Conservation (phyloP, 2,888 invertebrate species). For the Petrolisthes cinctipes region DNA sequence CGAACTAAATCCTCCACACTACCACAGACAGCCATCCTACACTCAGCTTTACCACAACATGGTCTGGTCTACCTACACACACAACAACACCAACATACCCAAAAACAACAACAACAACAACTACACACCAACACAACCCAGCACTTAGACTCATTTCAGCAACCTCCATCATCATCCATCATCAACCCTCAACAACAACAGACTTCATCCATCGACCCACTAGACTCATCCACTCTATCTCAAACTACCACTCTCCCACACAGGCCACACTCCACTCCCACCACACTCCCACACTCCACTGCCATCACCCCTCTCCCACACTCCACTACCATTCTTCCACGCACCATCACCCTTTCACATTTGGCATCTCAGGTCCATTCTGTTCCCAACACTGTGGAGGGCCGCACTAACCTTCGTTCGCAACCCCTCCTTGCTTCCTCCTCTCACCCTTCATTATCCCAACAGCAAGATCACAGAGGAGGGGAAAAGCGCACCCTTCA, state of each 20-base stretch:
- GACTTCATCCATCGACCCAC: not conserved
- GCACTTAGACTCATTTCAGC: not conserved
- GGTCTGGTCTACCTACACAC: not conserved
- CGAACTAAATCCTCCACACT: slow-evolving; percentile 27
- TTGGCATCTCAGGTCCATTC: slow-evolving; percentile 22
- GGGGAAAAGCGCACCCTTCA: not conserved
- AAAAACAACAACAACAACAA: not conserved
- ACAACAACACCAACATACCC: not conserved
- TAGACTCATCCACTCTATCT: not conserved
- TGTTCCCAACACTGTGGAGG: not conserved
- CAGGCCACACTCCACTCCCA: not conserved
- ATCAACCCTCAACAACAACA: not conserved
- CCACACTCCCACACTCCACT: not conserved
- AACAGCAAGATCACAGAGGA: slow-evolving; percentile 5
- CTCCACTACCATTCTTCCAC: not conserved
- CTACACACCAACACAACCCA: not conserved
- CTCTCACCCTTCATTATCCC: not conserved
- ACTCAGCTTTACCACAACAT: not conserved
- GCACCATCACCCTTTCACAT: slow-evolving; percentile 22
- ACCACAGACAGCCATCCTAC: slow-evolving; percentile 27
- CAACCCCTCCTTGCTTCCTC: not conserved
- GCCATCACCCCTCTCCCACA: not conserved
- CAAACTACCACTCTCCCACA: not conserved
- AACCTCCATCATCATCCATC: not conserved
- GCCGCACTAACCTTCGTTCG: not conserved